Evolutionary conservation across 2,113 vertebrate genomes (phyloP), one percentile per base, ranked within the genome.

Genomic region (Isichthys henryi): DNA sequence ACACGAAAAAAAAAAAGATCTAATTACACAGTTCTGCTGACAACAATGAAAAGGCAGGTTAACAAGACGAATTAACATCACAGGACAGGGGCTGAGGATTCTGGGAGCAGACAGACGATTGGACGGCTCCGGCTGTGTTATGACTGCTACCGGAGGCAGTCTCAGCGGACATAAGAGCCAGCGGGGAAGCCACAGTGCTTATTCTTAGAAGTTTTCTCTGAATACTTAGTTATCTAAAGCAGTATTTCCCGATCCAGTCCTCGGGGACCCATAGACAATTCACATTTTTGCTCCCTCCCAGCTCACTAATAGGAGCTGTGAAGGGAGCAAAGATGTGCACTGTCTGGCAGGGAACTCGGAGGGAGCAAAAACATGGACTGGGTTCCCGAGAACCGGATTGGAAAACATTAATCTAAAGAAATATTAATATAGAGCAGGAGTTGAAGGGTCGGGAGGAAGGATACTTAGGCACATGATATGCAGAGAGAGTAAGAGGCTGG

Each of bases 31-130:
- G 82, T 96, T 96, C 94, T 96, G 94, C 94, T 96, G 95, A 97
- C 96, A 97, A 97, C 96, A 97, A 96, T 96, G 94, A 96, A 95
- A 96, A 94, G 96, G 94, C 95, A 94, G 96, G 94, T 96, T 96
- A 96, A 97, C 96, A 96, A 96, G 96, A 97, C 94, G 95, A 93
- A 94, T 96, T 96, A 96, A 96, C 96, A 89, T 83, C 70, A 97
- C 96, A 96, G 96, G 96, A 97, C 96, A 96, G 95, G 95, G 95
- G 96, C 95, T 94, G 94, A 96, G 94, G 94, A 95, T 93, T 96
- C 94, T 94, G 95, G 95, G 95, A 95, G 74, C 13, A 95, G 94
- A 96, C 95, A 97, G 86, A 94, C 95, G 96, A 94, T 96, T 95
- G 94, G 95, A 94, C 94, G 95, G 94, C 93, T 95, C 94, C 95